phyloP scores from a whole-genome alignment of 2,113 vertebrate species.

The Carollia perspicillata region DNA sequence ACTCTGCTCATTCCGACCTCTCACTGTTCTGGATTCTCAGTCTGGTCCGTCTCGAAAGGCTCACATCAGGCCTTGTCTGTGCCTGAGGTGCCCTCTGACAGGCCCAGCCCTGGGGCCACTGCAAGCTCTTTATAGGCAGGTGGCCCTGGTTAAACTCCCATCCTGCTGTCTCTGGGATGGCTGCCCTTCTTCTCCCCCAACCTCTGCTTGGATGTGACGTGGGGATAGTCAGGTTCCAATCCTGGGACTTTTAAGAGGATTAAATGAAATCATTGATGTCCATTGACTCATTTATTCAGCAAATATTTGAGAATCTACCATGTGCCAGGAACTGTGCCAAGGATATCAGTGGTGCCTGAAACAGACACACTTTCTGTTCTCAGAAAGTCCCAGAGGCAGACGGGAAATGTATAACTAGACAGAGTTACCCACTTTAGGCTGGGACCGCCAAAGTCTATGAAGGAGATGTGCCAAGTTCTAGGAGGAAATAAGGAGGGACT shows the following conservation, averaged over 20 bases:
- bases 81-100: background rate
- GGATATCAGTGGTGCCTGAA: background rate
- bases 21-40: background rate
- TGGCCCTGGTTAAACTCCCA: background rate
- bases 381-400: background rate
- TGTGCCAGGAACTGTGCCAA: background rate
- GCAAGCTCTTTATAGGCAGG: background rate
- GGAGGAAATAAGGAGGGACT: background rate
- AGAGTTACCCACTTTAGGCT: background rate
- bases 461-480: background rate
- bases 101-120: background rate
- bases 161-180: background rate
- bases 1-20: background rate
- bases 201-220: background rate
- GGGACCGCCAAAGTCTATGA: background rate
- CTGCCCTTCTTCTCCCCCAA: background rate
- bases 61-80: background rate
- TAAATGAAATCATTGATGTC: background rate
- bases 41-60: background rate
- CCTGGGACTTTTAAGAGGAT: background rate
- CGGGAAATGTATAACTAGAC: background rate
- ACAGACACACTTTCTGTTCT: background rate
- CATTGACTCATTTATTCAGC: background rate
- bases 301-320: background rate
- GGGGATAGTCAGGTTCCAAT: background rate